These are phyloP conservation scores for Chrysolina haemoptera DNA, from an alignment of 2,888 invertebrate species.

Conservation along the genomic window DNA sequence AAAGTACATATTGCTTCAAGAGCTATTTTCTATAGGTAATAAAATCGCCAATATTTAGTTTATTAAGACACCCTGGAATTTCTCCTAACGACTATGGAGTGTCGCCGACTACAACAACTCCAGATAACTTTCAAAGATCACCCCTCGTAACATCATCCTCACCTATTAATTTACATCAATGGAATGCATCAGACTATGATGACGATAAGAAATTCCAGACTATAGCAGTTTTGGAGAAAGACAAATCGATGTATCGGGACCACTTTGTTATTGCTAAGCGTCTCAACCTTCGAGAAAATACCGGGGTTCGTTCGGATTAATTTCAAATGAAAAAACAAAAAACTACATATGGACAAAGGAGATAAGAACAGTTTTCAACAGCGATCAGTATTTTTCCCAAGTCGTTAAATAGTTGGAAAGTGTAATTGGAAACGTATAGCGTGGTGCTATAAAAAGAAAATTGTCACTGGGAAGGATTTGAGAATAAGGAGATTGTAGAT, in stretches of 20 bases:
- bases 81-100: background rate
- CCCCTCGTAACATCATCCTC: background rate
- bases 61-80: background rate
- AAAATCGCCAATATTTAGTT: too few relatives aligned
- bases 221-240: slow-evolving; percentile 3
- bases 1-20: too few relatives aligned
- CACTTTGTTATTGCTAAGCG: background rate
- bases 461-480: slow-evolving; percentile 10
- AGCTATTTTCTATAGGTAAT: too few relatives aligned
- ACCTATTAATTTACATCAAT: background rate
- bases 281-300: slow-evolving; percentile 3
- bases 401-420: slow-evolving; percentile 13
- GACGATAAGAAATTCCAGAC: slow-evolving; percentile 15
- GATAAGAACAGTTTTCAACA: slow-evolving; percentile 9
- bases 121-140: background rate
- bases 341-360: slow-evolving; percentile 13
- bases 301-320: background rate
- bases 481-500: slow-evolving; percentile 35
- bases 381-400: slow-evolving; percentile 8
- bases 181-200: slow-evolving; percentile 10
- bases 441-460: slow-evolving; percentile 15
- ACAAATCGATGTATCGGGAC: background rate
- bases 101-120: background rate
- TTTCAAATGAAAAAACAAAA: background rate
- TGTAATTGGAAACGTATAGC: slow-evolving; percentile 21